phyloP scores from a whole-genome alignment of 2,113 vertebrate genomes.

The Rhinichthys klamathensis region DNA sequence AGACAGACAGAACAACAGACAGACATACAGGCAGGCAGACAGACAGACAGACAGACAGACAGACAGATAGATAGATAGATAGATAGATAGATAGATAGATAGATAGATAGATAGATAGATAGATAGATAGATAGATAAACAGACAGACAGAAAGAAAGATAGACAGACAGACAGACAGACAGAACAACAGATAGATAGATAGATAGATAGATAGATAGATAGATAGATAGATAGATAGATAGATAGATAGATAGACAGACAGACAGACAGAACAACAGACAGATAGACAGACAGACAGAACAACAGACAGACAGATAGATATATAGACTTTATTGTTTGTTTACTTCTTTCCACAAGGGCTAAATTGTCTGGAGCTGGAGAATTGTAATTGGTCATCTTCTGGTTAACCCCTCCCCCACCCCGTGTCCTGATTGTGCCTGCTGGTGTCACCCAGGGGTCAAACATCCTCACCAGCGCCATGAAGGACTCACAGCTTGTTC shows the following conservation, averaged over 20 bases:
- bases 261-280: background rate
- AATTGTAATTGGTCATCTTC: conserved; percentile 45
- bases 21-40: background rate
- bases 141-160: background rate
- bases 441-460: conserved; percentile 79
- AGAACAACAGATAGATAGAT: background rate
- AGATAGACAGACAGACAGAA: background rate
- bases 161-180: background rate
- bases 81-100: background rate
- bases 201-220: background rate
- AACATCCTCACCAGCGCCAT: conserved; percentile 60
- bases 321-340: conserved; percentile 22
- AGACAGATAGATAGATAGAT: background rate
- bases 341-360: background rate
- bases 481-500: conserved; percentile 69
- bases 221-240: background rate
- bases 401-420: conserved; percentile 49
- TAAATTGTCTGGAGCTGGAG: conserved; percentile 27
- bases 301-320: background rate
- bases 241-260: background rate
- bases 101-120: background rate
- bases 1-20: background rate
- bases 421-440: conserved; percentile 73
- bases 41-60: background rate
- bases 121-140: background rate